phyloP scores from a whole-genome alignment of 37 sponge, comb jelly and placozoan species.

The Eunapius fragilis region DNA sequence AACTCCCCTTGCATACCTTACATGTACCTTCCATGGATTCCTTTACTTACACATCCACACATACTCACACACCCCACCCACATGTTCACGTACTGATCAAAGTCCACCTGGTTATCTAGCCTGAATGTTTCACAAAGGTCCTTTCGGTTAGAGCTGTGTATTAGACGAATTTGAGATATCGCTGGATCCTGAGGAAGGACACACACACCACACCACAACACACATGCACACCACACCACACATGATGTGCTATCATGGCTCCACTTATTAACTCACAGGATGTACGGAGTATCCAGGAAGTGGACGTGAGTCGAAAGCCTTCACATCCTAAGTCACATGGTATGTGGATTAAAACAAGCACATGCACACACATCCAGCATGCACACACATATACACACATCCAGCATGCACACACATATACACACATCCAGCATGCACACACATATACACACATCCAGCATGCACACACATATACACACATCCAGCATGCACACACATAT shows the following conservation, averaged over 20 bases:
- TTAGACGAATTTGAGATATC: not conserved
- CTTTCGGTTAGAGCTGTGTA: conserved; percentile 32
- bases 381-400: not conserved
- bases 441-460: not conserved
- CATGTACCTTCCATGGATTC: too few species aligned
- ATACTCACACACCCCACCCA: not conserved
- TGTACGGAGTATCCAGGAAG: conserved; percentile 63
- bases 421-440: not conserved
- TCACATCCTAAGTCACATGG: conserved; percentile 51
- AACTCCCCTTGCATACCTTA: too few species aligned
- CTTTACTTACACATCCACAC: not conserved
- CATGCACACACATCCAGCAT: not conserved
- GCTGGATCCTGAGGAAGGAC: not conserved
- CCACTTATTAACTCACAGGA: conserved; percentile 17
- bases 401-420: not conserved
- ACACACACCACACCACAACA: not conserved
- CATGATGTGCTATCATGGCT: not conserved
- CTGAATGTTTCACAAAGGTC: conserved; percentile 48
- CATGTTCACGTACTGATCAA: conserved; percentile 29
- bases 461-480: too few species aligned
- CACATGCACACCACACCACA: not conserved
- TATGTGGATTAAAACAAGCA: not conserved
- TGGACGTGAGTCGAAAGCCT: conserved; percentile 64
- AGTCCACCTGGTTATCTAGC: conserved; percentile 28
- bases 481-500: too few species aligned